These are phyloP conservation scores for Melitaea cinxia DNA, from an alignment of 1,140 invertebrate species.

Conservation along the genomic window DNA sequence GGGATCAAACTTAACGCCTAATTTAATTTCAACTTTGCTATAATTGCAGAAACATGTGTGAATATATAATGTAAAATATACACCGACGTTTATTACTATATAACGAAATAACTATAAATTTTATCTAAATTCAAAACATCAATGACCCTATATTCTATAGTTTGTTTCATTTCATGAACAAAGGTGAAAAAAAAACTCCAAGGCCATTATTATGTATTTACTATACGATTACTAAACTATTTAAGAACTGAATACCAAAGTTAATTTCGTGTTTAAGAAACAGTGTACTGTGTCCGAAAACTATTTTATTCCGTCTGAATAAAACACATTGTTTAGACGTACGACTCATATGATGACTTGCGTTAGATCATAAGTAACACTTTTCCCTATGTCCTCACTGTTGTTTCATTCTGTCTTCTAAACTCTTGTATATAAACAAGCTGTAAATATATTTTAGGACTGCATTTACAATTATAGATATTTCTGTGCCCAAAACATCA, in stretches of 20 bases:
- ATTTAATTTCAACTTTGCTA: not conserved
- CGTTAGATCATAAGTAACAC: not conserved
- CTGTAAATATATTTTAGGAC: slow-evolving; percentile 39
- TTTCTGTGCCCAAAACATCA: slow-evolving; percentile 14
- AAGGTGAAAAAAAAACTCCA: not conserved
- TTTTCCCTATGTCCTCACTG: not conserved
- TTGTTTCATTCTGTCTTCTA: slow-evolving; percentile 1
- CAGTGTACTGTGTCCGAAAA: not conserved
- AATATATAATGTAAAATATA: not conserved
- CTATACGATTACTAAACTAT: slow-evolving; percentile 4
- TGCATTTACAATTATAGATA: slow-evolving; percentile 15
- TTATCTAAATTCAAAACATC: not conserved
- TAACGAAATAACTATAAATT: not conserved
- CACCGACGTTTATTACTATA: not conserved
- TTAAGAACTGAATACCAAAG: slow-evolving; percentile 19
- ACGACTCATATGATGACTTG: not conserved
- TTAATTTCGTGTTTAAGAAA: slow-evolving; percentile 11
- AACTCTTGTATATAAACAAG: slow-evolving; percentile 33
- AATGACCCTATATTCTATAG: not conserved
- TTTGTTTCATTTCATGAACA: not conserved
- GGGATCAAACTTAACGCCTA: slow-evolving; percentile 39
- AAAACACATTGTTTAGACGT: not conserved
- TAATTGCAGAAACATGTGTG: not conserved
- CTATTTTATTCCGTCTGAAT: not conserved
- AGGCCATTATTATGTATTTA: slow-evolving; percentile 2